Base-by-base conservation (phyloP, 2,797 vertebrate species). In the Pangasius krempfi region DNA sequence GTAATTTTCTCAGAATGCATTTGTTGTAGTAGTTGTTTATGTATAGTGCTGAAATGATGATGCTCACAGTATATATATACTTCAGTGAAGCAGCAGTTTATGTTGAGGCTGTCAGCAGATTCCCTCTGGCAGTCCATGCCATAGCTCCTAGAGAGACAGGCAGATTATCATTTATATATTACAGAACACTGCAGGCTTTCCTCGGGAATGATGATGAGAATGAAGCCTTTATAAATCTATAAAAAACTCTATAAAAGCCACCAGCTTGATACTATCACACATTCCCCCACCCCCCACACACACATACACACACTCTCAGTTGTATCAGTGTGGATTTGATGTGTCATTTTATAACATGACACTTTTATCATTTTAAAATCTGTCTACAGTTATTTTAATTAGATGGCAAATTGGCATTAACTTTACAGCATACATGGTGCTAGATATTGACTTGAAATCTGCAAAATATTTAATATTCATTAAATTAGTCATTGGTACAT, bases 71-170 rank as follows among this genome's bases (percentile, higher is more conserved):
- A 5, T 73, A 27, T 25, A 44, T 72, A 40, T 22, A 40, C 37
- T 40, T 72, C 25, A 16, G 25, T 0, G 5, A 50, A 76, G 13
- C 73, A 76, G 73, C 10, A 27, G 30, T 75, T 89, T 58, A 16
- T 86, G 37, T 88, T 56, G 20, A 56, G 56, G 37, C 60, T 85
- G 47, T 56, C 75, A 54, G 52, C 44, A 60, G 52, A 50, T 86
- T 78, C 70, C 73, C 50, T 68, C 58, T 60, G 30, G 9, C 78
- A 88, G 37, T 73, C 73, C 81, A 52, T 87, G 72, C 47, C 33
- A 27, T 83, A 44, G 52, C 33, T 75, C 33, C 58, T 66, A 20
- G 56, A 88, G 70, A 16, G 9, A 76, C 44, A 8, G 2, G 64
- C 37, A 87, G 86, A 76, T 70, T 40, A 80, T 33, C 9, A 80